phyloP scores from a whole-genome alignment of 1,140 invertebrate genomes.

The Pogonomyrmex barbatus region DNA sequence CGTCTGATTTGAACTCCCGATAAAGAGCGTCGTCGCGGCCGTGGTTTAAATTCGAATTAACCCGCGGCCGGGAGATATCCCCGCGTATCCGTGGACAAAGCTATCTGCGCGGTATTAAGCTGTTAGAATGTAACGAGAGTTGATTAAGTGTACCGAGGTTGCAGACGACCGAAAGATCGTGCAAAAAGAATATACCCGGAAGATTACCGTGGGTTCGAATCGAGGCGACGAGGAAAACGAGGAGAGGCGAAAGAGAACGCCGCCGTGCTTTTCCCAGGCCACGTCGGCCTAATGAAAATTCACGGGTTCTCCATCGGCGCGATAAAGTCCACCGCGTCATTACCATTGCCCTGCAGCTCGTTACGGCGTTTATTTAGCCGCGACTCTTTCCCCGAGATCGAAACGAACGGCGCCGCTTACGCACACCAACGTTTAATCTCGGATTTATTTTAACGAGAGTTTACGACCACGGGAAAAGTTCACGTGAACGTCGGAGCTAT shows the following conservation, averaged over 20 bases:
- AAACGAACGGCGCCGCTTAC: slow-evolving; percentile 12
- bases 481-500: neutral
- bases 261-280: slow-evolving; percentile 10
- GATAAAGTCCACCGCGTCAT: slow-evolving; percentile 61
- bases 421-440: slow-evolving; percentile 28
- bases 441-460: slow-evolving; percentile 51
- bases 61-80: slow-evolving; percentile 61
- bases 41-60: slow-evolving; percentile 75
- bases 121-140: slow-evolving; percentile 76
- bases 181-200: slow-evolving; percentile 50
- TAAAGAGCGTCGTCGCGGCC: slow-evolving; percentile 66
- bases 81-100: slow-evolving; percentile 63
- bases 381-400: slow-evolving; percentile 30
- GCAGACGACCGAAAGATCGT: slow-evolving; percentile 56
- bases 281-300: slow-evolving; percentile 62
- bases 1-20: slow-evolving; percentile 54
- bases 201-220: neutral
- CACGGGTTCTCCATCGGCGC: slow-evolving; percentile 56
- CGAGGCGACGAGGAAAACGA: neutral
- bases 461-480: slow-evolving; percentile 31
- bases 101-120: slow-evolving; percentile 71
- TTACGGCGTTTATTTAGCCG: slow-evolving; percentile 57
- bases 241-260: neutral
- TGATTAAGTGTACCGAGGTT: slow-evolving; percentile 71
- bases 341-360: slow-evolving; percentile 52